Percentiles rank a stretch among this genome's conserved stretches.
These are phyloP conservation scores for Meriones unguiculatus DNA, from an alignment of 2,113 vertebrate genomes.

Conservation along the genomic window DNA sequence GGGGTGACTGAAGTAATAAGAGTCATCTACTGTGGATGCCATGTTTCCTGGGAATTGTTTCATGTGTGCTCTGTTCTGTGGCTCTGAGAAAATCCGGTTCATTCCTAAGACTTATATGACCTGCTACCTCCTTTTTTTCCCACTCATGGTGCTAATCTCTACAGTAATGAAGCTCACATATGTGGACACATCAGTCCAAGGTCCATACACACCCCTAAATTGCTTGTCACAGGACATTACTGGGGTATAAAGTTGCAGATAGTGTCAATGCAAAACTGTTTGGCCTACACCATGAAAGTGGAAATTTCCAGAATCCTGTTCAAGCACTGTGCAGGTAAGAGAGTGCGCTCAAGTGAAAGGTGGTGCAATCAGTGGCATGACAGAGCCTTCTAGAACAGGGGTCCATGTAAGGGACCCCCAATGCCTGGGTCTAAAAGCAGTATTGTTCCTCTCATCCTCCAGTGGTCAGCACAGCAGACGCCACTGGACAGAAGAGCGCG, in stretches of 20 bases:
- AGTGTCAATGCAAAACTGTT: neutral
- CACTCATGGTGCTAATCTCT: neutral
- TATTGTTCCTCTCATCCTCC: fast-evolving
- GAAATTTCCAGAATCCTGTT: neutral
- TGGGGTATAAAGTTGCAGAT: neutral
- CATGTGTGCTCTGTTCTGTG: neutral
- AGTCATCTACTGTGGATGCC: neutral
- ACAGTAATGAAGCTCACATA: neutral
- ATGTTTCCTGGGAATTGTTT: neutral
- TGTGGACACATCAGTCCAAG: neutral
- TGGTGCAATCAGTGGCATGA: fast-evolving
- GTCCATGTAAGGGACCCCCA: neutral
- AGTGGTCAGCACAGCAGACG: neutral
- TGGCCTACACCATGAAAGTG: neutral
- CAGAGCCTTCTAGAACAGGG: neutral
- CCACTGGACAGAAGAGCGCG: neutral
- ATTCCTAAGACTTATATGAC: neutral
- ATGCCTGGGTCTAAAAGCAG: neutral
- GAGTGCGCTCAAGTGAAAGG: neutral
- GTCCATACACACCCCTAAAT: neutral
- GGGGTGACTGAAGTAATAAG: neutral
- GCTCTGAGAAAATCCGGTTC: neutral
- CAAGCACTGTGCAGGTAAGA: neutral
- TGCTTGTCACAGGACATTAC: neutral
- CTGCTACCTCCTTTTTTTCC: neutral